Evolutionary conservation across 2,113 vertebrate genomes (phyloP).

Genomic region (Pogonocichla stellata): DNA sequence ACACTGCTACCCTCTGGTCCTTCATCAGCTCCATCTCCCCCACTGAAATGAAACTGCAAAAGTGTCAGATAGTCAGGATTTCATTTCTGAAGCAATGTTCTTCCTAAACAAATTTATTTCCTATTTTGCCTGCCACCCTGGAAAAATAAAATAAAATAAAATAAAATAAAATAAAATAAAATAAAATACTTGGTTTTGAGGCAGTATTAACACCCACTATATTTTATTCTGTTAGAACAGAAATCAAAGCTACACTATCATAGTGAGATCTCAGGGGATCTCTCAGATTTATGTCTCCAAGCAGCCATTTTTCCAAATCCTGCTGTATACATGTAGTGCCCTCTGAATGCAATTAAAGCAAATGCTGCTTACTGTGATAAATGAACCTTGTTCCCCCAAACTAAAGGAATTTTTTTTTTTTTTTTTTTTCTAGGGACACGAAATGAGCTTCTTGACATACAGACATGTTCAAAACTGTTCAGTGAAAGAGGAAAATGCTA

Average conservation of each 20-base stretch:
- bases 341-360: not conserved
- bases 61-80: not conserved
- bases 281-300: not conserved
- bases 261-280: not conserved
- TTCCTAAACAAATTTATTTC: not conserved
- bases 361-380: not conserved
- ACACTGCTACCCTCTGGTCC: not conserved
- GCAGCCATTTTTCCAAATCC: slow-evolving; percentile 26
- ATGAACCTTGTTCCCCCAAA: not conserved
- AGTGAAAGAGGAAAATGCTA: not conserved
- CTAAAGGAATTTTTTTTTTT: not conserved
- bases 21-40: not conserved
- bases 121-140: not conserved
- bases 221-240: not conserved
- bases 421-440: not conserved
- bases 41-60: not conserved
- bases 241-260: not conserved
- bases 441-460: not conserved
- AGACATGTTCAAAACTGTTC: not conserved
- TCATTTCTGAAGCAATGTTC: not conserved
- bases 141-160: not conserved
- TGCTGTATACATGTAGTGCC: not conserved
- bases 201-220: not conserved
- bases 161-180: not conserved
- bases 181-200: not conserved